Evolutionary conservation across 2,797 vertebrate species (phyloP).

Genomic region (Oreonectes daqikongensis): DNA sequence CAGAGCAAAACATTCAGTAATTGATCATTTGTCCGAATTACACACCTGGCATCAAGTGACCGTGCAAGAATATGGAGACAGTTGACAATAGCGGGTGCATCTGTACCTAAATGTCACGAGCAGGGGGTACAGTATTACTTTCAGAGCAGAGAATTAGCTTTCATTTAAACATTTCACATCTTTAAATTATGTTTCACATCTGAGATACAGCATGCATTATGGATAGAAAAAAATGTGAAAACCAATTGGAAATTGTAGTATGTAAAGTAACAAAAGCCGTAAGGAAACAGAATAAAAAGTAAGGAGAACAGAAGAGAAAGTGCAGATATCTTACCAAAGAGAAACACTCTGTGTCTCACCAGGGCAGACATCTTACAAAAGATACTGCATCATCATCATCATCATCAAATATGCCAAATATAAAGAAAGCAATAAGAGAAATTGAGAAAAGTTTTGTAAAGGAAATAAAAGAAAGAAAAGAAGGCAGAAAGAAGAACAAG

Average conservation of each 20-base stretch:
- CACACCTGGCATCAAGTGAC: slow-evolving; percentile 90
- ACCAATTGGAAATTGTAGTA: background rate
- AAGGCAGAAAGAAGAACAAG: slow-evolving; percentile 10
- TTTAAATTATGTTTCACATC: too few relatives aligned
- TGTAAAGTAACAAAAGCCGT: slow-evolving; percentile 27
- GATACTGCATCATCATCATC: slow-evolving; percentile 75
- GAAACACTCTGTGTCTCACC: slow-evolving; percentile 93
- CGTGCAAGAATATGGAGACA: slow-evolving; percentile 93
- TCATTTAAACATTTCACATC: background rate
- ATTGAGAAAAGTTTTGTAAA: slow-evolving; percentile 31
- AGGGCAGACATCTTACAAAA: slow-evolving; percentile 95
- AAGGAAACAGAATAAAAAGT: background rate
- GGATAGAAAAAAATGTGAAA: background rate
- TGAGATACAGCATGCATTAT: too few relatives aligned
- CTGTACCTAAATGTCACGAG: slow-evolving; percentile 78
- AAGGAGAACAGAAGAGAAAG: slow-evolving; percentile 14
- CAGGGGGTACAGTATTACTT: slow-evolving; percentile 1
- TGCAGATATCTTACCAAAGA: slow-evolving; percentile 85
- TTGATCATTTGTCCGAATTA: background rate
- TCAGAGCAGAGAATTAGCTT: background rate
- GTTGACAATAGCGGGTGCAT: slow-evolving; percentile 89
- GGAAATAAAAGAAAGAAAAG: slow-evolving; percentile 10
- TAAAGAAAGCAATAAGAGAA: slow-evolving; percentile 37
- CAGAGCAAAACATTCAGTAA: background rate
- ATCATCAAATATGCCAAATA: slow-evolving; percentile 45